A percentile compares a stretch with the other conserved stretches of the same genome.
Evolutionary conservation across 2,888 invertebrate species (phyloP).

Genomic region (Idaea straminata): DNA sequence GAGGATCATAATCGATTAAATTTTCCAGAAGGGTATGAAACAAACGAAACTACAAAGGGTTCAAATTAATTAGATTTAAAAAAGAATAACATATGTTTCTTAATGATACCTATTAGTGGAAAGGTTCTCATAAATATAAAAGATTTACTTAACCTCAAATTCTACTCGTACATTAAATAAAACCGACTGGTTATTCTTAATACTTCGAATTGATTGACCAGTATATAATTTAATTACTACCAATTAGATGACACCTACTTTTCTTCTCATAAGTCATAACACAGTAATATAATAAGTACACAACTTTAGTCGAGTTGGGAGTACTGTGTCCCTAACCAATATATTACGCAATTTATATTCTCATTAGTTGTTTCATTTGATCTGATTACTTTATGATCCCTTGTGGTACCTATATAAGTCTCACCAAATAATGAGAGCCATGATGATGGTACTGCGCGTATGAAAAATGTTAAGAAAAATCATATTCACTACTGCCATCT

Average conservation of each 20-base stretch:
- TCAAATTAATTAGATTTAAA: background rate
- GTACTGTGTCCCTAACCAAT: constrained; percentile 67
- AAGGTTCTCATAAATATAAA: too few relatives aligned
- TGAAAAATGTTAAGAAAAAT: background rate
- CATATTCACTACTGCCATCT: too few relatives aligned
- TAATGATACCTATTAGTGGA: background rate
- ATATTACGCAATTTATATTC: constrained; percentile 72
- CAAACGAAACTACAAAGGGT: background rate
- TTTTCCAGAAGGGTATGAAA: background rate
- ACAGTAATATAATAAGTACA: constrained; percentile 23
- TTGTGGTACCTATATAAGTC: constrained; percentile 39
- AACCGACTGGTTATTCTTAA: background rate
- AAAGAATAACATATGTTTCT: background rate
- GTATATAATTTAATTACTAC: background rate
- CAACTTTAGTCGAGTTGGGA: constrained; percentile 32
- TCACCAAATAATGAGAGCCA: background rate
- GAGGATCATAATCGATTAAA: background rate
- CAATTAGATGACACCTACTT: background rate
- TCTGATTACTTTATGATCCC: constrained; percentile 66
- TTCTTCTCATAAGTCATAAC: constrained; percentile 17
- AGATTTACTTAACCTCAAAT: too few relatives aligned
- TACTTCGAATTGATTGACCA: background rate
- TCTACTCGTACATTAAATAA: background rate
- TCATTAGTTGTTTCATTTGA: constrained; percentile 75
- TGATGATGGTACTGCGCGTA: background rate